These are phyloP conservation scores for Formica exsecta DNA, from an alignment of 1,140 invertebrate species.

Conservation along the genomic window DNA sequence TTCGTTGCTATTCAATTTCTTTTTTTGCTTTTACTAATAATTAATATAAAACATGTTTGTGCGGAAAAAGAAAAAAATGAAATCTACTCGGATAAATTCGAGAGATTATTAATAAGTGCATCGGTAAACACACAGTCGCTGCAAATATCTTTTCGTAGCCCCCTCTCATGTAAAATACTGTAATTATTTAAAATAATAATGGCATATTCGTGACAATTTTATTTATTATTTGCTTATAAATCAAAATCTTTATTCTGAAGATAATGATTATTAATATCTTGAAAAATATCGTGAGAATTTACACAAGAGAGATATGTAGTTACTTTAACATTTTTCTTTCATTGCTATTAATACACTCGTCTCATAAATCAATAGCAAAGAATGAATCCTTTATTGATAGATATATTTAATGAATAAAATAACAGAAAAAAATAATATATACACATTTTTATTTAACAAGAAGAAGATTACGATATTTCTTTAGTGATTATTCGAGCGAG, in stretches of 20 bases:
- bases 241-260: not conserved
- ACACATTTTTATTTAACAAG: too few species aligned
- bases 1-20: slow-evolving; percentile 3
- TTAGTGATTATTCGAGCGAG: too few species aligned
- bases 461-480: not conserved
- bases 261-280: not conserved
- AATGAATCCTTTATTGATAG: too few species aligned
- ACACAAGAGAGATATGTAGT: not conserved
- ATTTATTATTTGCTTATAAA: not conserved
- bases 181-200: not conserved
- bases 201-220: not conserved
- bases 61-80: not conserved
- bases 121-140: not conserved
- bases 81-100: not conserved
- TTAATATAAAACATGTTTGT: not conserved
- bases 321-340: not conserved
- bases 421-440: too few species aligned
- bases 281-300: not conserved
- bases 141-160: not conserved
- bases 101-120: not conserved
- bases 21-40: not conserved
- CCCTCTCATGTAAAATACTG: not conserved
- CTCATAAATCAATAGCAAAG: not conserved
- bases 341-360: not conserved
- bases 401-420: too few species aligned